phyloP scores from a whole-genome alignment of 2,888 invertebrate species.

The Geotrupes spiniger region DNA sequence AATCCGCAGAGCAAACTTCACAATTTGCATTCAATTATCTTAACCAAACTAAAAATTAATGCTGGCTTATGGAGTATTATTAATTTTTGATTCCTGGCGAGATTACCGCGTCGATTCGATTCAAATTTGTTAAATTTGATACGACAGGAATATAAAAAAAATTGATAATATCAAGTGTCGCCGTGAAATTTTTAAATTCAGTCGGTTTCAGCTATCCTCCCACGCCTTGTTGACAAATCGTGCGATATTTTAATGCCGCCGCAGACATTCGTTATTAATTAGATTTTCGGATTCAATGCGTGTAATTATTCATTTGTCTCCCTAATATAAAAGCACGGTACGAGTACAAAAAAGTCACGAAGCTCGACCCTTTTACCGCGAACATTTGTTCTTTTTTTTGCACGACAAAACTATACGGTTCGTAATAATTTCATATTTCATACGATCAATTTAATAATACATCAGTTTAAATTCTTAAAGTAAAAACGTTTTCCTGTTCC shows the following conservation, averaged over 20 bases:
- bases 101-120: background rate
- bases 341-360: too few species aligned
- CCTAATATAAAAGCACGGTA: background rate
- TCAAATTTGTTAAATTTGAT: slow-evolving; percentile 2
- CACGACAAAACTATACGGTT: too few species aligned
- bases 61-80: too few species aligned
- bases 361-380: too few species aligned
- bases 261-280: slow-evolving; percentile 19
- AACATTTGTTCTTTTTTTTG: too few species aligned
- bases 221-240: slow-evolving; percentile 20
- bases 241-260: slow-evolving; percentile 21
- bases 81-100: too few species aligned
- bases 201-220: slow-evolving; percentile 14
- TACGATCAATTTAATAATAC: too few species aligned
- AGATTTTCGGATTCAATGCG: slow-evolving; percentile 11
- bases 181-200: too few species aligned
- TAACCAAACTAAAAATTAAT: background rate
- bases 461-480: too few species aligned
- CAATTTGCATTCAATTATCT: slow-evolving; percentile 4
- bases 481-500: too few species aligned
- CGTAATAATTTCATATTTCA: too few species aligned
- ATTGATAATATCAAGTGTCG: slow-evolving; percentile 19
- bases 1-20: background rate
- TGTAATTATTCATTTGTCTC: slow-evolving; percentile 18
- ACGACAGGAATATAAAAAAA: slow-evolving; percentile 3